phyloP scores from a whole-genome alignment of 2,888 invertebrate genomes.

The Xylota sylvarum region DNA sequence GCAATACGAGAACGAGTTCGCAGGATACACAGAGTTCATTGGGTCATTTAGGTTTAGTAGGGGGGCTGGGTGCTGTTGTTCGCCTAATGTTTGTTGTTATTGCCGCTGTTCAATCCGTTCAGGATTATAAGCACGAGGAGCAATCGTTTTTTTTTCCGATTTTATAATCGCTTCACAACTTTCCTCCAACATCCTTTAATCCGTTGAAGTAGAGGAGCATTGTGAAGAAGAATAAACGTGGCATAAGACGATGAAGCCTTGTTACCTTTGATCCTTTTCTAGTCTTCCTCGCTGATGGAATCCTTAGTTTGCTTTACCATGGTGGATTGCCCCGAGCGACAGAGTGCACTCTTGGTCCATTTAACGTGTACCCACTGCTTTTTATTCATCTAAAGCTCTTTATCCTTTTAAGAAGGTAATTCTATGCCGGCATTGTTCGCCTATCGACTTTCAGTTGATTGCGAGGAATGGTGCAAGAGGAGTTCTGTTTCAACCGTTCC shows the following conservation, averaged over 20 bases:
- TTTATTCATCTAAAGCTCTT: constrained; percentile 40
- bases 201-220: constrained; percentile 11
- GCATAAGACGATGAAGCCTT: constrained; percentile 52
- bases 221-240: constrained; percentile 27
- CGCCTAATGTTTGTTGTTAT: constrained; percentile 59
- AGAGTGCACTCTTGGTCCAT: constrained; percentile 54
- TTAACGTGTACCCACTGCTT: constrained; percentile 29
- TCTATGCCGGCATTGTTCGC: constrained; percentile 56
- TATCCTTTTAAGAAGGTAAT: constrained; percentile 70
- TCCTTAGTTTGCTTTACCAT: constrained; percentile 16
- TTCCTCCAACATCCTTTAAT: constrained; percentile 52
- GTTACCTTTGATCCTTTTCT: constrained; percentile 51
- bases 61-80: constrained; percentile 15
- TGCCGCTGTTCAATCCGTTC: constrained; percentile 56
- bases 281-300: constrained; percentile 18
- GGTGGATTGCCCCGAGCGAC: constrained; percentile 25
- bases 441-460: constrained; percentile 41
- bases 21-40: constrained; percentile 57
- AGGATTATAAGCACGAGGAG: constrained; percentile 40
- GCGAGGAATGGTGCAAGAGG: not conserved
- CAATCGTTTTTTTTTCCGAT: constrained; percentile 31
- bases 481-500: constrained; percentile 14
- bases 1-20: constrained; percentile 25
- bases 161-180: constrained; percentile 64
- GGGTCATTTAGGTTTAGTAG: constrained; percentile 59